These are phyloP conservation scores for Varanus salvator DNA, from an alignment of 2,113 vertebrate genomes.

Conservation along the genomic window DNA sequence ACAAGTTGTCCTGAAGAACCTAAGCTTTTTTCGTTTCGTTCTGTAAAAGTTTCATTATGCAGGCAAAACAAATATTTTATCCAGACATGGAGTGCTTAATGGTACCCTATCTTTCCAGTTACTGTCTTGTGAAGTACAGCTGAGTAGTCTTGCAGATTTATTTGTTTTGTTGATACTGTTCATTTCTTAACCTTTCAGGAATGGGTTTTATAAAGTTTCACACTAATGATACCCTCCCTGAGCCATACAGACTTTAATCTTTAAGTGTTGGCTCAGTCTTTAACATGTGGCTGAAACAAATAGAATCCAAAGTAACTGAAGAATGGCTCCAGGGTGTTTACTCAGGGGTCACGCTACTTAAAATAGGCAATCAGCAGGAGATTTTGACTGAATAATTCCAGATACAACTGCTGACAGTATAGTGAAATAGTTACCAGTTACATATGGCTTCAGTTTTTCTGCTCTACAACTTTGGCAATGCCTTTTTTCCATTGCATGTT, in stretches of 20 bases:
- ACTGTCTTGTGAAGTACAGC: not conserved
- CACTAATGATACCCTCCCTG: constrained; percentile 6
- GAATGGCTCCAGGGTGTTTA: not conserved
- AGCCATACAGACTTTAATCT: not conserved
- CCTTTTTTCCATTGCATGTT: not conserved
- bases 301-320: constrained; percentile 10
- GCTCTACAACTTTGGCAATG: not conserved
- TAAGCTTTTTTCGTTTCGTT: not conserved
- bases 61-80: not conserved
- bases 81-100: not conserved
- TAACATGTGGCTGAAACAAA: constrained; percentile 3
- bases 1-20: not conserved
- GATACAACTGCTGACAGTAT: not conserved
- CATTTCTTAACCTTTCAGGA: constrained; percentile 1
- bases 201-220: not conserved
- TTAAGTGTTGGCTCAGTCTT: constrained; percentile 27
- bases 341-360: not conserved
- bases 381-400: constrained; percentile 25
- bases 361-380: constrained; percentile 23
- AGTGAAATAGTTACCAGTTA: constrained; percentile 17
- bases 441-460: not conserved
- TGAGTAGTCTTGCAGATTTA: not conserved
- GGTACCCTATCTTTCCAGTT: not conserved
- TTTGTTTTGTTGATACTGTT: not conserved
- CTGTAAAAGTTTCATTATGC: not conserved